Evolutionary conservation across 2,797 vertebrate genomes (phyloP).

Genomic region (Manis crassicaudata): DNA sequence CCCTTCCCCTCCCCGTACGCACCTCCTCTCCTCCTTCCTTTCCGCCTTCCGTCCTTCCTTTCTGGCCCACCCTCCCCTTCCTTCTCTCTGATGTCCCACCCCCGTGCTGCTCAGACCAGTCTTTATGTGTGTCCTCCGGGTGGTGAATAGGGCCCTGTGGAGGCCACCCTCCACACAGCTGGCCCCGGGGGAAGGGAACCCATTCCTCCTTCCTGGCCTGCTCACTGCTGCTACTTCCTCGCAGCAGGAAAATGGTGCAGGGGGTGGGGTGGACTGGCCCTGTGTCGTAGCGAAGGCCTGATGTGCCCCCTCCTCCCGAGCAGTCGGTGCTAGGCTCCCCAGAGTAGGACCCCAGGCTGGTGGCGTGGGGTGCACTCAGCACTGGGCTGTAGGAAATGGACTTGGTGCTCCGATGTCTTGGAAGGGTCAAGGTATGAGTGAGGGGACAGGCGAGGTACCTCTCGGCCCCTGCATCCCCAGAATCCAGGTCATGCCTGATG

Average conservation of each 20-base stretch:
- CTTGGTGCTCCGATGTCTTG: neutral
- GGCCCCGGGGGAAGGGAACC: conserved; percentile 46
- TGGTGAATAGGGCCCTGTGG: conserved; percentile 64
- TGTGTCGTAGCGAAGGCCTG: neutral
- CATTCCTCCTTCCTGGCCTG: neutral
- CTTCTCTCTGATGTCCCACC: conserved; percentile 49
- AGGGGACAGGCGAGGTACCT: neutral
- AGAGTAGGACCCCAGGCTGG: neutral
- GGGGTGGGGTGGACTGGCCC: neutral
- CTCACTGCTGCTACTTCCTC: neutral
- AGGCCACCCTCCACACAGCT: conserved; percentile 59
- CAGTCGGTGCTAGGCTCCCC: neutral
- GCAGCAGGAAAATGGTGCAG: neutral
- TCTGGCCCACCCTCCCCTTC: conserved; percentile 8
- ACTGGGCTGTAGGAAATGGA: neutral
- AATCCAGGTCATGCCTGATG: neutral
- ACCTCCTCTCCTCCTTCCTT: neutral
- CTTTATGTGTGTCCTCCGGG: conserved; percentile 63
- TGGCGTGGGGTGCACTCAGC: neutral
- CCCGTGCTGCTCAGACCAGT: conserved; percentile 32
- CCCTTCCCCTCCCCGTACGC: neutral
- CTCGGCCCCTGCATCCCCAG: neutral
- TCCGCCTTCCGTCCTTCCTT: neutral
- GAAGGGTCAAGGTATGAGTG: neutral
- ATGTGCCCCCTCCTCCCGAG: neutral